Conservation (phyloP, 30 jellyfish, hydroid and myxozoan genomes). For the Nemopilema nomurai region DNA sequence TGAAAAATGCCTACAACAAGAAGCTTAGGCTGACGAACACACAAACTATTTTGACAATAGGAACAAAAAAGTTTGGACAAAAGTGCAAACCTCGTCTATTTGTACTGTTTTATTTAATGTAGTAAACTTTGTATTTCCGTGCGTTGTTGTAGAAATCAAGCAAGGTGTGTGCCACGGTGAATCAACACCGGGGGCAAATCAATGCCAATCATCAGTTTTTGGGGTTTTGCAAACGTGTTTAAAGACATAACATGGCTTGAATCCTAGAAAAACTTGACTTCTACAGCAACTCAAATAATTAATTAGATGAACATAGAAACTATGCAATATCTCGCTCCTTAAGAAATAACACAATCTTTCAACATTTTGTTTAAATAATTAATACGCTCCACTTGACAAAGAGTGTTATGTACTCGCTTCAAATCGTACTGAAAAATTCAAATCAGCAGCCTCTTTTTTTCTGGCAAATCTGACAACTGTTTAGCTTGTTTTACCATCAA, state of each 20-base stretch:
- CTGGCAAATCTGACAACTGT: too few relatives aligned
- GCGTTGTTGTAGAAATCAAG: conserved; percentile 65
- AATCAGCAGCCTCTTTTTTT: neutral
- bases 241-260: too few relatives aligned
- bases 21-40: neutral
- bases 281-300: neutral
- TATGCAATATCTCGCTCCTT: neutral
- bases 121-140: conserved; percentile 43
- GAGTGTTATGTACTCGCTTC: neutral
- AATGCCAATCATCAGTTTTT: too few relatives aligned
- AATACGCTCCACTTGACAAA: neutral
- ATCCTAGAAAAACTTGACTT: neutral
- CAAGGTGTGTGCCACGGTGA: neutral
- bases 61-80: conserved; percentile 4
- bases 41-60: neutral
- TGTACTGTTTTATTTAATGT: conserved; percentile 28
- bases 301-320: neutral
- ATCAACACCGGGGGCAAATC: too few relatives aligned
- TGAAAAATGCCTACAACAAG: neutral
- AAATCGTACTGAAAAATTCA: neutral
- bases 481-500: too few relatives aligned
- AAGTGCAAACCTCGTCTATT: neutral
- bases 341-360: neutral
- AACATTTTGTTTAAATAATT: neutral
- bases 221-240: neutral